These are phyloP conservation scores for Hyperoplus lanceolatus DNA, from an alignment of 2,797 vertebrate species.

Conservation along the genomic window DNA sequence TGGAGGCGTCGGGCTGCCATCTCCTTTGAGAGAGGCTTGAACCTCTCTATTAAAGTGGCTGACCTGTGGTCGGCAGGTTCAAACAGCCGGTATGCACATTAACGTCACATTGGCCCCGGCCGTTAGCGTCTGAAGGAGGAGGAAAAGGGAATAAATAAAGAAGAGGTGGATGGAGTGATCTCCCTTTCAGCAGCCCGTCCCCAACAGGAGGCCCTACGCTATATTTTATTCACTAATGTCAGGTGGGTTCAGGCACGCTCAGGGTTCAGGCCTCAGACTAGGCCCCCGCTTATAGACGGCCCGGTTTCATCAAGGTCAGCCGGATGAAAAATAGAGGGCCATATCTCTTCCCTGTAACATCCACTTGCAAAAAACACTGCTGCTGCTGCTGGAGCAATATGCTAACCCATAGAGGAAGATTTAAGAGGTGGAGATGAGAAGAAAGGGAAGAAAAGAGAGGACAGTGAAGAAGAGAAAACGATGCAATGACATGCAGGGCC, in stretches of 20 bases:
- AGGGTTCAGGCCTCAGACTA: constrained; percentile 62
- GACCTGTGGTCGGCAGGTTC: constrained; percentile 83
- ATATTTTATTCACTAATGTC: constrained; percentile 86
- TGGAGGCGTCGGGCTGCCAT: constrained; percentile 80
- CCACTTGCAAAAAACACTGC: constrained; percentile 53
- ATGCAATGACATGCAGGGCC: background rate
- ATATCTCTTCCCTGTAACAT: constrained; percentile 51
- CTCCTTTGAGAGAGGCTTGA: constrained; percentile 84
- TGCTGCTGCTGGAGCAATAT: constrained; percentile 48
- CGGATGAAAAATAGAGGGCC: constrained; percentile 67
- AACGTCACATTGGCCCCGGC: constrained; percentile 70
- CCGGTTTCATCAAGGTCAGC: constrained; percentile 73
- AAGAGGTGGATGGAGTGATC: constrained; percentile 76
- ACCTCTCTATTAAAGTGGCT: constrained; percentile 86
- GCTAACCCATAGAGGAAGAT: constrained; percentile 34
- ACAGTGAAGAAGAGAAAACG: background rate
- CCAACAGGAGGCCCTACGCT: constrained; percentile 70
- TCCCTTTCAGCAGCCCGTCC: constrained; percentile 77
- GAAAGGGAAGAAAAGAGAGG: background rate
- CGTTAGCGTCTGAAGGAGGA: constrained; percentile 70
- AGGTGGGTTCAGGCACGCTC: constrained; percentile 76
- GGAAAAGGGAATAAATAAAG: constrained; percentile 81
- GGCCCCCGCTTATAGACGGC: constrained; percentile 26
- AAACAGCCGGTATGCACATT: constrained; percentile 84
- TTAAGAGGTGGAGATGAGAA: constrained; percentile 45